A percentile compares a stretch with the other conserved stretches of the same genome.
These are phyloP conservation scores for Platypus cylindrus DNA, from an alignment of 2,888 invertebrate genomes.

Conservation along the genomic window DNA sequence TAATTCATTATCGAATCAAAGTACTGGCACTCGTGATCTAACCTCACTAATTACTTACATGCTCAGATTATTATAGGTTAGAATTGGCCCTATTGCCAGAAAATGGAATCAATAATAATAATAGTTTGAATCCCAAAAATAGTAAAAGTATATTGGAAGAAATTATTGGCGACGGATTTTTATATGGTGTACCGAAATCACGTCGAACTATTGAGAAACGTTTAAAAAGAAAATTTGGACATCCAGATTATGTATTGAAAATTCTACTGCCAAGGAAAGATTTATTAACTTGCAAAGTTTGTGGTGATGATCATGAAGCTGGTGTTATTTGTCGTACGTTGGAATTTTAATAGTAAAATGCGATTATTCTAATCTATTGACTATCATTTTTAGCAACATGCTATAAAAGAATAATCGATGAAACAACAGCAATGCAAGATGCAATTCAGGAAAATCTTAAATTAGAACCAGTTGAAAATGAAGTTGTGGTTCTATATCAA, in stretches of 20 bases:
- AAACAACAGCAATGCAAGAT: conserved; percentile 70
- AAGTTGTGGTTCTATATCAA: conserved; percentile 75
- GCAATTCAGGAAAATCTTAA: conserved; percentile 59
- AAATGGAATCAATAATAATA: conserved; percentile 8
- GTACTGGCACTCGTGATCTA: too few species aligned
- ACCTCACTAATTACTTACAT: conserved; percentile 13
- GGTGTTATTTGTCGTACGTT: conserved; percentile 70
- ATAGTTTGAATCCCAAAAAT: conserved; percentile 11
- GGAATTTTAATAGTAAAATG: not conserved
- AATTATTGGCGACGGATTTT: conserved; percentile 56
- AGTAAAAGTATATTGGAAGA: conserved; percentile 39
- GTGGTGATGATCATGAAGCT: conserved; percentile 74
- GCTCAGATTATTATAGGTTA: conserved; percentile 18
- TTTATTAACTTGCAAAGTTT: conserved; percentile 62
- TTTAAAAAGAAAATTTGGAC: conserved; percentile 58
- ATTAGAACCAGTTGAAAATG: conserved; percentile 63
- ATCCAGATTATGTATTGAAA: conserved; percentile 54
- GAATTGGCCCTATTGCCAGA: conserved; percentile 9
- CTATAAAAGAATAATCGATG: conserved; percentile 66
- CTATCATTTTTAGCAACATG: conserved; percentile 55
- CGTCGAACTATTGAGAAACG: conserved; percentile 67
- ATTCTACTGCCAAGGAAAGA: conserved; percentile 56
- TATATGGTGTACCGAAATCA: conserved; percentile 72
- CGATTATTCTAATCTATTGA: conserved; percentile 2
- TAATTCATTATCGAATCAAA: too few species aligned